Base-by-base conservation (phyloP, 2,113 vertebrate species). In the Ursus arctos region DNA sequence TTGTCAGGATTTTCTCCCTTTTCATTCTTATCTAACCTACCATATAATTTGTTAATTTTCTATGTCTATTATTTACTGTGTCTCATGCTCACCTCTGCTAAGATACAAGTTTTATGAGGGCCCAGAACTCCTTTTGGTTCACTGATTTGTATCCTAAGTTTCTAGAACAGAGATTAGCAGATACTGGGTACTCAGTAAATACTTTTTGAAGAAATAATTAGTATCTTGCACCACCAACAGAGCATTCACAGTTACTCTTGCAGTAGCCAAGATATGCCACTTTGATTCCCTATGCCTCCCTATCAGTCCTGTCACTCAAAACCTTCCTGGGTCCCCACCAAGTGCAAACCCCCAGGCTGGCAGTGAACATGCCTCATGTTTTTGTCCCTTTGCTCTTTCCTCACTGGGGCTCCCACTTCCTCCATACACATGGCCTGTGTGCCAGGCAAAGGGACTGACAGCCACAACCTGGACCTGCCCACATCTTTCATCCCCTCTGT, bases 331-430 rank as follows among this genome's bases (percentile, higher is more conserved):
- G 33, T 61, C 57, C 22, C 2, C 5, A 33, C 6, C 4, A 22
- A 43, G 43, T 1, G 2, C 4, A 53, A 7, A 49, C 19, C 43
- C 36, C 24, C 18, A 43, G 40, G 24, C 28, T 16, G 6, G 59
- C 12, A 13, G 40, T 1, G 22, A 43, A 7, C 0, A 0, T 31
- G 31, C 22, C 55, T 55, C 13, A 10, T 3, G 4, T 16, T 51
- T 90, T 22, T 71, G 33, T 49, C 11, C 28, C 18, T n/a, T 1
- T n/a, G 24, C 11, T 71, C 26, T 65, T 55, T 47, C 21, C 28
- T 59, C 7, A 9, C 53, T n/a, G 6, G 9, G 18, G 55, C 79
- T 49, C 71, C 69, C 40, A 22, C 4, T 40, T 31, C 11, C 31
- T 24, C 33, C n/a, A 51, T 0, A 22, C 13, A 14, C 0, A 4